These are phyloP conservation scores for Agrotis segetum DNA, from an alignment of 2,888 invertebrate genomes.

Conservation along the genomic window DNA sequence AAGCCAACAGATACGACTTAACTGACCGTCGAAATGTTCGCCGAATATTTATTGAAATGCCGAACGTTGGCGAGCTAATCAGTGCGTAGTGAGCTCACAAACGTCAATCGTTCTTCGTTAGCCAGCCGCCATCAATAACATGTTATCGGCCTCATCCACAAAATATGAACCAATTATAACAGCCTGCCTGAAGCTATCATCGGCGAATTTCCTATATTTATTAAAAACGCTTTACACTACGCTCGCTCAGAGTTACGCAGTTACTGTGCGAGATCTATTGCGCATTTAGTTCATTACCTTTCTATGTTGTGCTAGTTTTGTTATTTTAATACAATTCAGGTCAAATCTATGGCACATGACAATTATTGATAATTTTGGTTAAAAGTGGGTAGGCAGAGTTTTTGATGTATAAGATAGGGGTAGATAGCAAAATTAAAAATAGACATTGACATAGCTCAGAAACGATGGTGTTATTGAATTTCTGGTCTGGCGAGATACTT, in stretches of 20 bases:
- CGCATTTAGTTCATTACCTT: slow-evolving; percentile 27
- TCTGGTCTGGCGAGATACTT: slow-evolving; percentile 75
- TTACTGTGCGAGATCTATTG: slow-evolving; percentile 37
- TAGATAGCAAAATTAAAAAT: slow-evolving; percentile 3
- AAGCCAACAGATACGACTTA: slow-evolving; percentile 15
- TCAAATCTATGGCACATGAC: neutral
- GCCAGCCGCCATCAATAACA: slow-evolving; percentile 84
- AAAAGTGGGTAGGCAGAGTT: slow-evolving; percentile 21
- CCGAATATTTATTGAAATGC: slow-evolving; percentile 37
- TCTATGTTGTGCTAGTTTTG: slow-evolving; percentile 2
- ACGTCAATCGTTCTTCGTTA: slow-evolving; percentile 74
- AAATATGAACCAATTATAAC: slow-evolving; percentile 87
- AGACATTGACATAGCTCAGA: neutral
- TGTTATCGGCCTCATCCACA: slow-evolving; percentile 84
- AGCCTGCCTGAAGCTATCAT: slow-evolving; percentile 73
- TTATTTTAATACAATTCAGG: slow-evolving; percentile 10
- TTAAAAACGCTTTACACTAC: slow-evolving; percentile 73
- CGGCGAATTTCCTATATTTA: slow-evolving; percentile 67
- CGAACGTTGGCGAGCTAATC: slow-evolving; percentile 57
- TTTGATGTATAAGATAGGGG: neutral
- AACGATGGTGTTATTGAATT: slow-evolving; percentile 4
- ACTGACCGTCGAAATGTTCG: slow-evolving; percentile 23
- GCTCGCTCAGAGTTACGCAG: slow-evolving; percentile 41
- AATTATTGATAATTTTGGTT: neutral
- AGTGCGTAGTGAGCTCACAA: slow-evolving; percentile 55